Conservation (phyloP, 2,113 vertebrate genomes). For the Elephantulus edwardii region DNA sequence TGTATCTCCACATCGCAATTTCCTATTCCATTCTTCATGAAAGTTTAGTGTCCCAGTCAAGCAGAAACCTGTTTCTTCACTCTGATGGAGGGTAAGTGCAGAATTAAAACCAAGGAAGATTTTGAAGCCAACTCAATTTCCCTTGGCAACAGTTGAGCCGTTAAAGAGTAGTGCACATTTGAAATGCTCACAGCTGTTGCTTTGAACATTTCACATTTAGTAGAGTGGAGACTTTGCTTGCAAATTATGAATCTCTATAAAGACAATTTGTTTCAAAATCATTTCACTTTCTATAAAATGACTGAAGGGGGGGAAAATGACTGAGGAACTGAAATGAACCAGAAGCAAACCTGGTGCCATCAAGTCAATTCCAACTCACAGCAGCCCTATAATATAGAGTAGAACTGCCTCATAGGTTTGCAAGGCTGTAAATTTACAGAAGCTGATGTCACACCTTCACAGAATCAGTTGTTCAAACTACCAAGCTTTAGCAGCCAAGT, state of each 20-base stretch:
- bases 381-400: background rate
- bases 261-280: constrained; percentile 76
- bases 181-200: constrained; percentile 77
- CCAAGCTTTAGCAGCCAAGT: background rate
- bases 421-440: background rate
- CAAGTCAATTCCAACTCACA: background rate
- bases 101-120: constrained; percentile 69
- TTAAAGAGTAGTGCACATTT: constrained; percentile 68
- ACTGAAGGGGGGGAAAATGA: constrained; percentile 69
- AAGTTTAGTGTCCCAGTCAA: constrained; percentile 45
- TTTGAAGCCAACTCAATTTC: constrained; percentile 71
- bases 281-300: constrained; percentile 68
- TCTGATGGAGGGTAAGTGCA: constrained; percentile 54
- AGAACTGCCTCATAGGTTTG: background rate
- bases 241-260: constrained; percentile 75
- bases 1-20: constrained; percentile 25
- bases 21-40: constrained; percentile 4
- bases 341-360: background rate
- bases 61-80: constrained; percentile 43
- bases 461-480: background rate
- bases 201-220: constrained; percentile 75
- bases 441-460: too few species aligned
- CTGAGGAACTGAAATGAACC: constrained; percentile 63
- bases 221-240: constrained; percentile 72
- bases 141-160: constrained; percentile 74